A percentile compares a stretch with the other conserved stretches of the same genome.
Evolutionary conservation across 1,140 invertebrate genomes (phyloP).

Genomic region (Tenebrio molitor): DNA sequence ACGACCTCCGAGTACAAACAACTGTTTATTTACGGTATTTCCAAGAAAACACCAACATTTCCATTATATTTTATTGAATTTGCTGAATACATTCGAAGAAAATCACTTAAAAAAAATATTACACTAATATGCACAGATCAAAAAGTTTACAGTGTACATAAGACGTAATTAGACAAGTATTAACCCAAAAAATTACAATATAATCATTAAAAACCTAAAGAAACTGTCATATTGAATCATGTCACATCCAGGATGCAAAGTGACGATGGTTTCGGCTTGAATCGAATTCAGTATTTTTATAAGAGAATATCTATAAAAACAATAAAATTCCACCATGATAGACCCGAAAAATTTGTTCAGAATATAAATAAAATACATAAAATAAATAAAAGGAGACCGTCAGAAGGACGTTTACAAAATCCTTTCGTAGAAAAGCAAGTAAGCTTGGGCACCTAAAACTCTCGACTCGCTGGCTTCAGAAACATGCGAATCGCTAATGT

Average conservation of each 20-base stretch:
- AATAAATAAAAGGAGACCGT: background rate
- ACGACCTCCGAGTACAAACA: no score
- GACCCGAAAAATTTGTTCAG: background rate
- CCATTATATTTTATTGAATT: constrained; percentile 23
- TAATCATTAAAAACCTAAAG: constrained; percentile 2
- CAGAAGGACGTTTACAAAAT: constrained; percentile 71
- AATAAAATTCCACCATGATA: constrained; percentile 27
- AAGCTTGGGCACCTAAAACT: constrained; percentile 93
- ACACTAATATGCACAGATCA: constrained; percentile 27
- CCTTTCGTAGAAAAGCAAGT: constrained; percentile 97
- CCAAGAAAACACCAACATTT: no score
- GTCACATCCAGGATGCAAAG: constrained; percentile 14
- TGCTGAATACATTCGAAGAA: constrained; percentile 27
- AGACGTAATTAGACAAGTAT: constrained; percentile 22
- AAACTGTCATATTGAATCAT: constrained; percentile 13
- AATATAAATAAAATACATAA: constrained; percentile 11
- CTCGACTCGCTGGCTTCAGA: constrained; percentile 82
- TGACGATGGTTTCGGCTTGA: background rate
- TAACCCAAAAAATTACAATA: constrained; percentile 8
- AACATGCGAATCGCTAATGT: constrained; percentile 91
- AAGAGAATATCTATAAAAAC: constrained; percentile 5
- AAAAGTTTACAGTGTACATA: constrained; percentile 23
- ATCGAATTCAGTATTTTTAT: background rate
- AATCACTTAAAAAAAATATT: constrained; percentile 33
- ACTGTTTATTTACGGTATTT: no score